Evolutionary conservation across 2,888 invertebrate genomes (phyloP), one percentile per base, ranked within the genome.

Genomic region (Troides oblongomaculatus): DNA sequence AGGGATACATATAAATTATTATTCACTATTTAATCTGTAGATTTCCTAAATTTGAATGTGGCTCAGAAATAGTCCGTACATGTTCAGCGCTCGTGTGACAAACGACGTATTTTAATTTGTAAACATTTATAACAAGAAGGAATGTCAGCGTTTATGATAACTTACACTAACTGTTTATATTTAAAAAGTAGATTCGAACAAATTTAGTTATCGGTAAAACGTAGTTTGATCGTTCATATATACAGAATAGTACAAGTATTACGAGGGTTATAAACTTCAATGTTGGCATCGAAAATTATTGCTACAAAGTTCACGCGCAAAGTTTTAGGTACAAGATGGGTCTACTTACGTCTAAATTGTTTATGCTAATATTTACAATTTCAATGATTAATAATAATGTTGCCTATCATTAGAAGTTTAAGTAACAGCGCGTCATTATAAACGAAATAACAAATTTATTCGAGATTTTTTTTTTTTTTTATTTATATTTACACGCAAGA

Each of bases 121-220:
- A 76, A 64, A 73, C 72, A 73, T 74, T 76, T 69, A 76, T 77
- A 73, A 78, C 76, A 80, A 78, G 79, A 82, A 85, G 86, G 84
- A 91, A 90, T 92, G 92, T 92, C 90, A 91, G 91, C 92, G 92
- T 92, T 92, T 90, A 89, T 82, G 79, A 82, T 84, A 81, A 88
- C 84, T 87, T 88, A 79, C 78, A 77, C 76, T 80, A 78, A 82
- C 78, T 84, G 84, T 84, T 80, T 83, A 86, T 79, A 82, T 83
- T 85, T 82, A 82, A 82, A 21, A 80, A 83, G 72, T 79, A 75
- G 80, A 85, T 80, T 84, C 77, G 79, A 86, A 86, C 83, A 84
- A 83, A 77, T 84, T 74, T 78, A 79, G 74, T 76, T 73, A 78
- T 81, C 78, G 84, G 83, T 81, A 84, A 82, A 83, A 85, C 74